Evolutionary conservation across 1,140 invertebrate genomes (phyloP).

Genomic region (Aphelenchoides besseyi): DNA sequence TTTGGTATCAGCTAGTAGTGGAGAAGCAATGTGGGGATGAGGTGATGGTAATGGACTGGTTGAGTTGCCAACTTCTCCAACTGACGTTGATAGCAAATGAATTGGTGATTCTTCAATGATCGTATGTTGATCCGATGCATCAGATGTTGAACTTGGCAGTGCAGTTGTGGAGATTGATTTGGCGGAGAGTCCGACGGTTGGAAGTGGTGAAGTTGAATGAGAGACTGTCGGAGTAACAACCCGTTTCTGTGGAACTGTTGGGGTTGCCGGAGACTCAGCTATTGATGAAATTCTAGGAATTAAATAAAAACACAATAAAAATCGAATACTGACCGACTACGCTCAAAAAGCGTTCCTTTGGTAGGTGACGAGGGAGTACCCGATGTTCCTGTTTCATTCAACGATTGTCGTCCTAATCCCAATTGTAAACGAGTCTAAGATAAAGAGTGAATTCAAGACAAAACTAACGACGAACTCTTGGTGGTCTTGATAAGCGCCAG

Average conservation of each 20-base stretch:
- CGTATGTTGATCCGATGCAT: neutral
- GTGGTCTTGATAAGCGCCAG: slow-evolving; percentile 56
- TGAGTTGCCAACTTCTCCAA: neutral
- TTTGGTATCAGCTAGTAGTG: no score
- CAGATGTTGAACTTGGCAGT: neutral
- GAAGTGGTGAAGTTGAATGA: neutral
- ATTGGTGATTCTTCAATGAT: neutral
- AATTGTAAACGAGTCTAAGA: slow-evolving; percentile 19
- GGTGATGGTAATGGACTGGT: neutral
- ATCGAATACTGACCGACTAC: slow-evolving; percentile 24
- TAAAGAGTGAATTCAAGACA: slow-evolving; percentile 18
- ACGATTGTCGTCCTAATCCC: slow-evolving; percentile 10
- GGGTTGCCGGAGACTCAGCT: slow-evolving; percentile 6
- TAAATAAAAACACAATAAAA: slow-evolving; percentile 30
- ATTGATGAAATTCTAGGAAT: slow-evolving; percentile 2
- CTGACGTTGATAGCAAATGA: neutral
- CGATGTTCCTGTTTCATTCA: neutral
- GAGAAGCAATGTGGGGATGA: neutral
- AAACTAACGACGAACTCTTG: slow-evolving; percentile 47
- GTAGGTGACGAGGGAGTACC: slow-evolving; percentile 2
- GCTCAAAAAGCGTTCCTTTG: slow-evolving; percentile 35
- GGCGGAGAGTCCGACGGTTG: neutral
- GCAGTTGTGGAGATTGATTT: neutral
- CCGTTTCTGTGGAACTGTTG: neutral
- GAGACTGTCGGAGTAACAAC: neutral